A percentile compares a stretch with the other conserved stretches of the same genome.
phyloP scores from a whole-genome alignment of 2,888 invertebrate species.

The Archips xylosteana region DNA sequence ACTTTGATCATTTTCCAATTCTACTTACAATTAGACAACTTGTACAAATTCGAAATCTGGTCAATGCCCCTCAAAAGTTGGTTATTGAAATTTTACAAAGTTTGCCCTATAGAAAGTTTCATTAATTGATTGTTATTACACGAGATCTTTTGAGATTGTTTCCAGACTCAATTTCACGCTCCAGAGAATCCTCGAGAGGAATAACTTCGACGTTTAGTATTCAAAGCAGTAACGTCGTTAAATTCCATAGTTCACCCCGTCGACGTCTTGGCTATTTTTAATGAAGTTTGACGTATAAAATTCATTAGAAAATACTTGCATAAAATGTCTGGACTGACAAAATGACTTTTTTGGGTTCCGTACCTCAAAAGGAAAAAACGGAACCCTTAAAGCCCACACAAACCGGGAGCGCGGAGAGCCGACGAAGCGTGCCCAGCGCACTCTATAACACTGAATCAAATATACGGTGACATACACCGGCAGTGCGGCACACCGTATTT shows the following conservation, averaged over 20 bases:
- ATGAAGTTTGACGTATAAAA: background rate
- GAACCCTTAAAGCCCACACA: too few species aligned
- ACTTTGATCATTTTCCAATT: background rate
- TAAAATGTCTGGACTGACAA: background rate
- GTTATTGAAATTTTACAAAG: constrained; percentile 21
- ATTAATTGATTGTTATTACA: constrained; percentile 36
- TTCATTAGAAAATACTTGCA: background rate
- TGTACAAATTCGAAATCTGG: constrained; percentile 3
- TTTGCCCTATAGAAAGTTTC: constrained; percentile 20
- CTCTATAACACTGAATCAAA: too few species aligned
- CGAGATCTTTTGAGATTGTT: constrained; percentile 28
- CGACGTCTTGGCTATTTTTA: background rate
- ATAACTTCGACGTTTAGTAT: constrained; percentile 8
- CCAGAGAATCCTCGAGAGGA: background rate
- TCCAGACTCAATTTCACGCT: constrained; percentile 20
- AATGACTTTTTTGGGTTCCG: too few species aligned
- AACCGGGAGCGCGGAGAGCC: too few species aligned
- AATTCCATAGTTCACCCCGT: background rate
- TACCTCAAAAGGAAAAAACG: too few species aligned
- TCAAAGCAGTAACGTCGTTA: constrained; percentile 5
- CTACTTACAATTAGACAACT: background rate
- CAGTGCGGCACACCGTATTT: too few species aligned
- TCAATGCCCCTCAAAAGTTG: constrained; percentile 16
- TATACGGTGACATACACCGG: too few species aligned
- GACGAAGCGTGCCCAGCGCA: too few species aligned